A percentile compares a stretch with the other conserved stretches of the same genome.
Evolutionary conservation across 2,797 vertebrate species (phyloP).

Genomic region (Siniperca scherzeri): DNA sequence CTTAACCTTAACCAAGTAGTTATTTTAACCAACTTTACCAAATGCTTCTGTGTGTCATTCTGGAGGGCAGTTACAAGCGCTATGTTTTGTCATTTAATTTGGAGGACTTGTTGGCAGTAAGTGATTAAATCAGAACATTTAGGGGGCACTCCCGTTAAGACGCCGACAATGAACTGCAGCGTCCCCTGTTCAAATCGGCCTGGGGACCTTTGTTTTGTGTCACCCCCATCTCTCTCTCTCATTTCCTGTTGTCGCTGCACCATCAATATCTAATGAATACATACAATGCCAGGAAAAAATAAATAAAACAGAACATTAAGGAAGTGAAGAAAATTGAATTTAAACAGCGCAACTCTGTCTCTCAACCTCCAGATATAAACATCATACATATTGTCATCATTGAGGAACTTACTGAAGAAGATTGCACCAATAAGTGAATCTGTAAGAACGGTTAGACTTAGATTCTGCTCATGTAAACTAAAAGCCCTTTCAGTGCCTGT

Average conservation of each 20-base stretch:
- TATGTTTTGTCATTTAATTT: no score
- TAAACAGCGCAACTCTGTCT: neutral
- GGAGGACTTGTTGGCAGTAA: neutral
- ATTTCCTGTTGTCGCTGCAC: neutral
- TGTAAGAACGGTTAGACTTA: neutral
- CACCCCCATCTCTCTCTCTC: neutral
- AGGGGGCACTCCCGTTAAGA: no score
- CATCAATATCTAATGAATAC: neutral
- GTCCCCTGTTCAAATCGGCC: neutral
- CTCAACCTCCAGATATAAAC: neutral
- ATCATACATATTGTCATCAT: neutral
- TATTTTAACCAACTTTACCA: no score
- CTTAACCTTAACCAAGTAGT: no score
- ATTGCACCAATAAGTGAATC: neutral
- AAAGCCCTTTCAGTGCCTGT: neutral
- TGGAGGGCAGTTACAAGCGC: no score
- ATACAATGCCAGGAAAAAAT: neutral
- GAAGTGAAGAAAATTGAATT: neutral
- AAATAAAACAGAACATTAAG: neutral
- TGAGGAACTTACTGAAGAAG: no score
- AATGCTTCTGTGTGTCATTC: no score
- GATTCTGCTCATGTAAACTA: neutral
- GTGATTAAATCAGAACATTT: neutral
- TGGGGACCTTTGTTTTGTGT: neutral
- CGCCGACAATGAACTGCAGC: no score